A percentile compares a stretch with the other conserved stretches of the same genome.
phyloP scores from a whole-genome alignment of 2,113 vertebrate species.

The Notarius lentiginosus region DNA sequence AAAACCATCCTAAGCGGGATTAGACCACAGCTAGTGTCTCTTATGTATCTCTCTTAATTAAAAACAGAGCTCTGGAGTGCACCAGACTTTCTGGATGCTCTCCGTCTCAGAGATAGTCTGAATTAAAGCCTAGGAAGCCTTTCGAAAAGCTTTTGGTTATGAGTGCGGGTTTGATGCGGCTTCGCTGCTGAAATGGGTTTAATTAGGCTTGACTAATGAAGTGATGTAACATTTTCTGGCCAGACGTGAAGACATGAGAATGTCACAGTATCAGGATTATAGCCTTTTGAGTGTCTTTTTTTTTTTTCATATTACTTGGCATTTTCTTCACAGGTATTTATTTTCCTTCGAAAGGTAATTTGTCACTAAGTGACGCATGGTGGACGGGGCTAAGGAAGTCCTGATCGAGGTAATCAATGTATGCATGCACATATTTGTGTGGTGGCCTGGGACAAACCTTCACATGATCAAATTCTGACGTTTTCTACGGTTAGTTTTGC shows the following conservation, averaged over 20 bases:
- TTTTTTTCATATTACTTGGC: neutral
- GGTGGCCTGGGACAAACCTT: neutral
- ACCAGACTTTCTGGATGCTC: conserved; percentile 18
- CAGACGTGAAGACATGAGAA: conserved; percentile 25
- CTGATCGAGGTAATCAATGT: neutral
- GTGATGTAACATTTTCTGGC: conserved; percentile 38
- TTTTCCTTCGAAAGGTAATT: neutral
- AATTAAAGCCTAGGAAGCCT: conserved; percentile 27
- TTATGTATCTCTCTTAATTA: conserved; percentile 48
- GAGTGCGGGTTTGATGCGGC: conserved; percentile 6
- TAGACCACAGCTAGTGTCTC: conserved; percentile 27
- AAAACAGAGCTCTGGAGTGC: conserved; percentile 33
- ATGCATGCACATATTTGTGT: neutral
- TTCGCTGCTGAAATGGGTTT: conserved; percentile 27
- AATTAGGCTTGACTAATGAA: conserved; percentile 51
- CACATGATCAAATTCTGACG: neutral
- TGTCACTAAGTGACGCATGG: neutral
- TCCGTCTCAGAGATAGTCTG: neutral
- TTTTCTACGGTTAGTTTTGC: neutral
- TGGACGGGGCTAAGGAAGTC: neutral
- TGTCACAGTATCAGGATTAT: conserved; percentile 24
- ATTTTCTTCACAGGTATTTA: neutral
- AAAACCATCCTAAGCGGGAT: conserved; percentile 42
- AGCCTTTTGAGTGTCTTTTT: neutral
- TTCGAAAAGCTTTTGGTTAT: conserved; percentile 12